phyloP scores from a whole-genome alignment of 2,113 vertebrate genomes.

The Calyptommatus sinebrachiatus region DNA sequence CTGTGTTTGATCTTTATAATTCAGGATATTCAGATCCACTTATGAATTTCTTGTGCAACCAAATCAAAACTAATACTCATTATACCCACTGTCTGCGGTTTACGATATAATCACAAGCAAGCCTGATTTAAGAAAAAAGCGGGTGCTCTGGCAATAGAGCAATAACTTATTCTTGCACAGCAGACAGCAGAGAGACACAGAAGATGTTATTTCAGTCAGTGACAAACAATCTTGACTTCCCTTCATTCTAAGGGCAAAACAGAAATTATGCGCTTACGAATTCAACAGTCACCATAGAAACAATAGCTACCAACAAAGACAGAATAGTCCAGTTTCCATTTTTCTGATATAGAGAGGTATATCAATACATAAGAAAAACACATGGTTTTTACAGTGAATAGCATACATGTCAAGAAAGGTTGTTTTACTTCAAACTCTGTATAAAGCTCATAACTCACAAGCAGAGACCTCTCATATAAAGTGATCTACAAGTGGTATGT shows the following conservation, averaged over 20 bases:
- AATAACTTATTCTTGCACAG: neutral
- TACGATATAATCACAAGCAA: too few species aligned
- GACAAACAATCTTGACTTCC: constrained; percentile 47
- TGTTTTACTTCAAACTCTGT: too few species aligned
- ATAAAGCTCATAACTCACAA: too few species aligned
- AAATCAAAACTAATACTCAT: too few species aligned
- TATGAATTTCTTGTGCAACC: too few species aligned
- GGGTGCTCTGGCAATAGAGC: neutral
- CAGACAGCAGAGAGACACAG: neutral
- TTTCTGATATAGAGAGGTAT: constrained; percentile 8
- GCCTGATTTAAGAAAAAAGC: neutral
- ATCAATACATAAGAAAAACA: constrained; percentile 29
- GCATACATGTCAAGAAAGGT: neutral
- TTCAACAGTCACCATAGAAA: constrained; percentile 45
- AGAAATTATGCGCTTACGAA: constrained; percentile 30
- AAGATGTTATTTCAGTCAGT: constrained; percentile 26
- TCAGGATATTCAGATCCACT: too few species aligned
- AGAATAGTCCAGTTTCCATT: constrained; percentile 21
- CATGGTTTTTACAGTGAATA: constrained; percentile 1
- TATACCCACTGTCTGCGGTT: neutral
- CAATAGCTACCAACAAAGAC: constrained; percentile 34
- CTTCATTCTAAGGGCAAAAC: constrained; percentile 27
- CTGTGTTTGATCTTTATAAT: too few species aligned
- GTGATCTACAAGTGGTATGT: too few species aligned
- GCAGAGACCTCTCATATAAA: too few species aligned